Evolutionary conservation across 2,113 vertebrate genomes (phyloP).

Genomic region (Cyprinodon tularosa): DNA sequence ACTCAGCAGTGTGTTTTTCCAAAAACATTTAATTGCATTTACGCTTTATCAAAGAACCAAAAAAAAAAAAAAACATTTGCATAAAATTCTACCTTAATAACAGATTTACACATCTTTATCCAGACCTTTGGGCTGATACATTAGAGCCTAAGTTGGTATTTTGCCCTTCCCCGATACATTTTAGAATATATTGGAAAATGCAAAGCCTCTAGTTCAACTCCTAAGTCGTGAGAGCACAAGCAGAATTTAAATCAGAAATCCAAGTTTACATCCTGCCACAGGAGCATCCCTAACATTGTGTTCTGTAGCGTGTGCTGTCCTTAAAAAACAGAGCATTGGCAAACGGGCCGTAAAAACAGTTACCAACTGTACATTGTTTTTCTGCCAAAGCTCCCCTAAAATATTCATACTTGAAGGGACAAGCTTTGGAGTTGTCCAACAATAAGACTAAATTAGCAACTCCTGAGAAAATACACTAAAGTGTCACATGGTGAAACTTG

Average conservation of each 20-base stretch:
- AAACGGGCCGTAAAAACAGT: no score
- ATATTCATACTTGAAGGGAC: constrained; percentile 44
- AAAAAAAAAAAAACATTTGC: not conserved
- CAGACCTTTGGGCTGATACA: constrained; percentile 22
- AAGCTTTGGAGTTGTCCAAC: constrained; percentile 58
- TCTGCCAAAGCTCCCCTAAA: no score
- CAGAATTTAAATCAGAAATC: constrained; percentile 58
- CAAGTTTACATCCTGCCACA: constrained; percentile 42
- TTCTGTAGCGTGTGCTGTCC: not conserved
- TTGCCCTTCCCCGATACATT: constrained; percentile 40
- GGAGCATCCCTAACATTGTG: constrained; percentile 23
- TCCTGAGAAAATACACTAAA: constrained; percentile 34
- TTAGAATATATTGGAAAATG: constrained; percentile 36
- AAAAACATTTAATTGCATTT: no score
- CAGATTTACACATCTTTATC: constrained; percentile 14
- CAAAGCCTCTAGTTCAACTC: constrained; percentile 47
- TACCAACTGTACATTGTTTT: no score
- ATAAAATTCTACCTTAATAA: no score
- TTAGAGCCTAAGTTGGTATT: constrained; percentile 37
- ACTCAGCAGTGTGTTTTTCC: no score
- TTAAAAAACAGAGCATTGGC: no score
- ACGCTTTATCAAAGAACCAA: no score
- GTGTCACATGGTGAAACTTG: constrained; percentile 60
- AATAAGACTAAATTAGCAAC: constrained; percentile 62
- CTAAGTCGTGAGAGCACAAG: constrained; percentile 15